A percentile compares a stretch with the other conserved stretches of the same genome.
These are phyloP conservation scores for Stegodyphus mimosarum DNA, from an alignment of 1,140 invertebrate genomes.

Conservation along the genomic window DNA sequence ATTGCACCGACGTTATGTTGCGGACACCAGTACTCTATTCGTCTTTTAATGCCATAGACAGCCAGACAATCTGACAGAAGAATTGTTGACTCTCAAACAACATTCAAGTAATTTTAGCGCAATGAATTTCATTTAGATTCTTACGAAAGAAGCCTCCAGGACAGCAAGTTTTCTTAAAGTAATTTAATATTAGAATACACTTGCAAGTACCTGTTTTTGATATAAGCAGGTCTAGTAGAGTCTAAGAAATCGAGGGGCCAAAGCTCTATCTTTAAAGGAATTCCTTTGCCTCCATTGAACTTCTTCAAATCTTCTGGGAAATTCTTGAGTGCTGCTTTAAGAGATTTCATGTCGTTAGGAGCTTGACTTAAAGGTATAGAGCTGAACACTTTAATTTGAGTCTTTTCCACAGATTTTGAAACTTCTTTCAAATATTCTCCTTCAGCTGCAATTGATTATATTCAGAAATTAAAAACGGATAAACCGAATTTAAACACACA, in stretches of 20 bases:
- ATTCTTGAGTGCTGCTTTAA: constrained; percentile 5
- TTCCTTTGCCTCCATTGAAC: constrained; percentile 30
- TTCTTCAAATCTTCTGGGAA: constrained; percentile 35
- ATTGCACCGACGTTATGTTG: too few species aligned
- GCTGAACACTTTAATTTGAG: constrained; percentile 52
- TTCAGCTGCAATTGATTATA: constrained; percentile 5
- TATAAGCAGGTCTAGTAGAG: background rate
- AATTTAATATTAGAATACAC: too few species aligned
- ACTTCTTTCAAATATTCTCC: constrained; percentile 47
- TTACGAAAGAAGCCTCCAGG: too few species aligned
- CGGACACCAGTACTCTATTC: too few species aligned
- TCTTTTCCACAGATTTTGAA: constrained; percentile 21
- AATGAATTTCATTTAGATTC: too few species aligned
- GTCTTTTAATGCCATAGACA: too few species aligned
- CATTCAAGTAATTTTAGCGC: too few species aligned
- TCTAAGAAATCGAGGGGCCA: constrained; percentile 34
- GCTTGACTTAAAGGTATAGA: constrained; percentile 39
- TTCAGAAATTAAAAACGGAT: background rate
- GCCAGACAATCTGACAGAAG: too few species aligned
- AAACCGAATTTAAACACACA: background rate
- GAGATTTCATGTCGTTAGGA: constrained; percentile 43
- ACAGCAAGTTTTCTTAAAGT: too few species aligned
- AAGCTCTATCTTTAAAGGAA: constrained; percentile 48
- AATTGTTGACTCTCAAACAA: too few species aligned
- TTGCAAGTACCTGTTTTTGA: constrained; percentile 21